Percentiles rank a stretch among this genome's conserved stretches.
These are phyloP conservation scores for Dicentrarchus labrax DNA, from an alignment of 2,113 vertebrate species.

Conservation along the genomic window DNA sequence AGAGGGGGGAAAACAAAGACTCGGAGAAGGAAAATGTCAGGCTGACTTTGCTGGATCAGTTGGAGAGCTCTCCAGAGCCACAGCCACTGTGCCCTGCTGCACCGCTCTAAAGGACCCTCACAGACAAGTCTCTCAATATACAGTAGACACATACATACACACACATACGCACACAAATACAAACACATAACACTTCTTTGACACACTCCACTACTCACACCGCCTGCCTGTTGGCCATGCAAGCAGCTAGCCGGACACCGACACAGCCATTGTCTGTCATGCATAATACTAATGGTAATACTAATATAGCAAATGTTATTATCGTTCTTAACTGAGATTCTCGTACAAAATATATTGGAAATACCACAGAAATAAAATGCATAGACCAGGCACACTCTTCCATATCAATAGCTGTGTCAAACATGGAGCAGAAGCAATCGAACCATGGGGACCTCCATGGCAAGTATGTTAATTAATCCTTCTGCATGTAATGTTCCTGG, in stretches of 20 bases:
- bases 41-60: slow-evolving; percentile 77
- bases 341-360: background rate
- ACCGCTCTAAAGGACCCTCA: slow-evolving; percentile 55
- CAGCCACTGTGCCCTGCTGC: slow-evolving; percentile 57
- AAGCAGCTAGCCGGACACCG: slow-evolving; percentile 3
- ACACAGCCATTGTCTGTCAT: slow-evolving; percentile 11
- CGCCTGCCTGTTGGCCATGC: background rate
- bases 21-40: slow-evolving; percentile 77
- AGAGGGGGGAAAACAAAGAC: slow-evolving; percentile 43
- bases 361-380: background rate
- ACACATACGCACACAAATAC: slow-evolving; percentile 30
- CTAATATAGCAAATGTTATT: background rate
- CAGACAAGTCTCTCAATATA: slow-evolving; percentile 52
- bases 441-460: background rate
- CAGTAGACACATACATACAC: slow-evolving; percentile 32
- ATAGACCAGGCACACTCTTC: background rate
- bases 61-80: slow-evolving; percentile 73
- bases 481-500: too few species aligned
- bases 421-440: background rate
- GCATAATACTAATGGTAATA: background rate
- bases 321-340: background rate
- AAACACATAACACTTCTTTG: slow-evolving; percentile 13
- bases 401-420: background rate
- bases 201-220: slow-evolving; percentile 25
- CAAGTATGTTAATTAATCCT: background rate